Evolutionary conservation across 2,113 vertebrate genomes (phyloP), one percentile per base, ranked within the genome.

Genomic region (Nyctereutes procyonoides): DNA sequence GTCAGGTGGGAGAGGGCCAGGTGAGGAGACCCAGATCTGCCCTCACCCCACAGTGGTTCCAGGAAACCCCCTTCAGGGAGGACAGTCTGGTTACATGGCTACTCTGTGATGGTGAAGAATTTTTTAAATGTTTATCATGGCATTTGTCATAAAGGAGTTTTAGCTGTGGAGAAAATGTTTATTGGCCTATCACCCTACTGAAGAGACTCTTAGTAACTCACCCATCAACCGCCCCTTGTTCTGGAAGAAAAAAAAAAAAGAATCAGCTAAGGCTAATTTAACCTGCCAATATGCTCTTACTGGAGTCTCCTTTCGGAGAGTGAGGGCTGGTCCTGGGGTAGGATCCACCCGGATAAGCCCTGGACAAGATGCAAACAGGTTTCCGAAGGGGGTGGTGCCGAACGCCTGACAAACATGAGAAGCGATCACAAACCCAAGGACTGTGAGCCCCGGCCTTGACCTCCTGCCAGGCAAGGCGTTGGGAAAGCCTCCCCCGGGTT

Each of bases 281-380:
- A 35, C 22, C 30, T 1, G 17, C 7, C 1, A 2, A 2, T 0
- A 0, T 10, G 20, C 22, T 11, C 22, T 53, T 11, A 0, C 48
- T 8, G 1, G 30, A 9, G 32, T 19, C 62, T 77, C 87, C 35
- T 8, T 2, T 26, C 0, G 8, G 48, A 58, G 53, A 74, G 35
- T 56, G 2, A 0, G 43, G 76, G 43, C 63, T 65, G 38, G 60
- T 14, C 20, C 48, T 30, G 5, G 14, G 30, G 16, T 3, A 60
- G 56, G 56, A n/a, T 3, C 10, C n/a, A 16, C 19, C 2, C 2
- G 3, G 4, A 22, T n/a, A 35, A 13, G 0, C n/a, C n/a, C 79
- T 7, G 48, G 9, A 16, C 20, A 32, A 17, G 26, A 11, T 15
- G 15, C 2, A n/a, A 32, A 51, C 56, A 53, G 32, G 87, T n/a